These are phyloP conservation scores for Ridgeia piscesae DNA, from an alignment of 1,140 invertebrate species.

Conservation along the genomic window DNA sequence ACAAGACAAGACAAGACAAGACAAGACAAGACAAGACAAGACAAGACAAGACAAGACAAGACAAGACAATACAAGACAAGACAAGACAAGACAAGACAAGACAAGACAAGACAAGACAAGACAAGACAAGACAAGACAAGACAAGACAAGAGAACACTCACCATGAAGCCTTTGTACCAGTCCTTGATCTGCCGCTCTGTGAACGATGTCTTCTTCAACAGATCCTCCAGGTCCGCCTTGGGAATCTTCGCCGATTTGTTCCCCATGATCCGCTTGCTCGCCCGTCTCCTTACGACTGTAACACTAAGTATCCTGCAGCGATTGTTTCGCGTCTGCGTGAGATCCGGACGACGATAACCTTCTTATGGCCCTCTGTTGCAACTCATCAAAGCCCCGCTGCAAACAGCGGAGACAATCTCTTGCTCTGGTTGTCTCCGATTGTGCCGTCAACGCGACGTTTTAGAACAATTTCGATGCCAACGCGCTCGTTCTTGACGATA, in stretches of 20 bases:
- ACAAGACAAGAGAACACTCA: conserved; percentile 33
- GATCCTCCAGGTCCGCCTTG: conserved; percentile 53
- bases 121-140: too few species aligned
- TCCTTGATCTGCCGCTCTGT: conserved; percentile 56
- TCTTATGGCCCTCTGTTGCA: neutral
- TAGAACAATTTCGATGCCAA: neutral
- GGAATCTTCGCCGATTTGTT: conserved; percentile 32
- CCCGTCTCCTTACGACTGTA: neutral
- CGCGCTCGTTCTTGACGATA: neutral
- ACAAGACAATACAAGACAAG: too few species aligned
- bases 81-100: too few species aligned
- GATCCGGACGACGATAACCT: neutral
- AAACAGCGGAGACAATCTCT: neutral
- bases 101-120: too few species aligned
- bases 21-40: too few species aligned
- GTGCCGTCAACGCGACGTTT: neutral
- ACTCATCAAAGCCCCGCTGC: neutral
- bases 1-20: too few species aligned
- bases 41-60: too few species aligned
- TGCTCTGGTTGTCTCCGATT: neutral
- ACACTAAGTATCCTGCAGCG: neutral
- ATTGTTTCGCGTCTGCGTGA: neutral
- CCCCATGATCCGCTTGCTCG: conserved; percentile 12
- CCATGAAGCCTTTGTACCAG: conserved; percentile 60
- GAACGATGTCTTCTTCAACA: conserved; percentile 57